Evolutionary conservation across 2,797 vertebrate genomes (phyloP).

Genomic region (Emys orbicularis): DNA sequence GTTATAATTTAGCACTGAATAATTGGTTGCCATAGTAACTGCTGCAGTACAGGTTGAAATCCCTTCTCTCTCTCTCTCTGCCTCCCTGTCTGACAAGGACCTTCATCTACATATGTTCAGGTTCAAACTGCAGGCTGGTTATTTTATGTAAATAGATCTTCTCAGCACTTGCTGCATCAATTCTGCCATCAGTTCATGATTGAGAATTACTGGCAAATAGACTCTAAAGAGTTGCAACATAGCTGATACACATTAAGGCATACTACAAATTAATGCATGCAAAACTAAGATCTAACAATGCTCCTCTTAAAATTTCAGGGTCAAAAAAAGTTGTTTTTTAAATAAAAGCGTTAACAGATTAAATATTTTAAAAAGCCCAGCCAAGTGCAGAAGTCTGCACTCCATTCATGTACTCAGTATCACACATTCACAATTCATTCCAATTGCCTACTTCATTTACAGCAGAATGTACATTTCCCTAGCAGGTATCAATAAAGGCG

Average conservation of each 20-base stretch:
- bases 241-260: not conserved
- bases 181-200: not conserved
- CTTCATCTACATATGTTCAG: conserved; percentile 74
- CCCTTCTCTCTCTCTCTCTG: conserved; percentile 74
- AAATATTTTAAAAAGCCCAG: not conserved
- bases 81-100: conserved; percentile 71
- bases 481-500: not conserved
- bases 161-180: not conserved
- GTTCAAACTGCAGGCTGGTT: conserved; percentile 56
- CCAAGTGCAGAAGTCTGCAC: rapidly evolving
- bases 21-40: conserved; percentile 84
- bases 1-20: conserved; percentile 83
- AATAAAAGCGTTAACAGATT: not conserved
- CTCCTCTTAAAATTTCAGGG: not conserved
- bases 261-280: rapidly evolving
- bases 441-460: not conserved
- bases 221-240: rapidly evolving
- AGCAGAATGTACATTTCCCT: rapidly evolving
- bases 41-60: conserved; percentile 81
- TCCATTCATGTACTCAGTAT: rapidly evolving
- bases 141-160: conserved; percentile 44
- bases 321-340: rapidly evolving
- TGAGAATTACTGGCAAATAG: rapidly evolving
- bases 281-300: rapidly evolving
- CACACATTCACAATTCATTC: rapidly evolving